Base-by-base conservation (phyloP, 2,797 vertebrate species). In the Paedocypris micromegethes region DNA sequence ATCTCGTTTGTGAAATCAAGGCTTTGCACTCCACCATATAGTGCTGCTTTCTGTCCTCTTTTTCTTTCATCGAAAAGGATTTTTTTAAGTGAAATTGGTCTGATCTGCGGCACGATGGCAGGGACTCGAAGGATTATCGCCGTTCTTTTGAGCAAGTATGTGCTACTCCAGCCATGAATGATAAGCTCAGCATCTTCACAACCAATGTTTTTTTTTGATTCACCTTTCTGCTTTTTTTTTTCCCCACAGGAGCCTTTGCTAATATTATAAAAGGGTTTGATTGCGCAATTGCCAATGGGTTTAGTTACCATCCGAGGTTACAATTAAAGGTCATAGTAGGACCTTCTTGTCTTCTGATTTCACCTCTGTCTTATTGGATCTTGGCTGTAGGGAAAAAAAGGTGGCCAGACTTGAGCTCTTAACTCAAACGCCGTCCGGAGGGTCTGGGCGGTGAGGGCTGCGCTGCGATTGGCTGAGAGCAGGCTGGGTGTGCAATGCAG, bases 401-500 rank as follows among this genome's bases (percentile, higher is more conserved):
- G 83, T 85, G 84, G 86, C 82, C 83, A 65, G 73, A 81, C 69
- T 60, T 58, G 39, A 56, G 46, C 64, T 77, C 58, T 62, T n/a
- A 55, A 42, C 70, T 77, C 65, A 59, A 75, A 72, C 58, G 75
- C 82, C 77, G 81, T 88, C 86, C 77, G 8, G 68, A 79, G 70
- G 81, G 77, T 74, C 82, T 78, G 86, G 85, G 79, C 80, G 83
- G 83, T 75, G 74, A 77, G 82, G 82, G 84, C 85, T 80, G 82
- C 64, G 68, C 81, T 82, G 73, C 81, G 80, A 83, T 85, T 84
- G 80, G 86, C 81, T 78, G 81, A 82, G 84, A 85, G 84, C 81
- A 44, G 70, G 84, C 60, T 62, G 68, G 83, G 85, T 88, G 88
- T 90, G 89, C 86, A 56, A 91, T 91, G 90, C 88, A 71, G 87